Base-by-base conservation (phyloP, 2,888 invertebrate species). In the Mesopsocus fuscifrons region DNA sequence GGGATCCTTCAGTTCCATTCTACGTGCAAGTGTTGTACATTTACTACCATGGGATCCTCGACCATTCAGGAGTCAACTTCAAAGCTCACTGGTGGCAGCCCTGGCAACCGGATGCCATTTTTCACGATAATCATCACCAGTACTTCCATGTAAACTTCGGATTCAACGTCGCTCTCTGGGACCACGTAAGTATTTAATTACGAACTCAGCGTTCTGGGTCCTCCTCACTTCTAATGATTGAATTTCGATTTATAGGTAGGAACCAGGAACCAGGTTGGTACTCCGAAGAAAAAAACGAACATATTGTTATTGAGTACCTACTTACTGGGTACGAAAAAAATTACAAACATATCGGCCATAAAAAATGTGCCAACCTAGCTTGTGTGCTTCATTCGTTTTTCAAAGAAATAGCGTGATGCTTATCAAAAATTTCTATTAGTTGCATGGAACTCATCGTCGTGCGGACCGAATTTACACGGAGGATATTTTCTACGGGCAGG, bases 131-230 rank as follows among this genome's bases (percentile, higher is more conserved):
- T 52, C 81, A 81, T 50, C 81, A 80, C 51, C 76, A 79, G 60
- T 78, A 77, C 59, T 78, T 77, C 61, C 79, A 80, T 53, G 74
- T 76, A 52, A 81, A 81, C 59, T 80, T 77, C 51, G 77, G 74
- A 1, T 79, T 80, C 55, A 80, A 81, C 54, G 72, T 74, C 57
- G 63, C 58, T 34, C 47, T 71, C 26, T 80, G 79, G 75, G 80
- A 80, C 56, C 72, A 64, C 63, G 74, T 76, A 51, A 54, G 55
- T n/a, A n/a, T n/a, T n/a, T n/a, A n/a, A n/a, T n/a, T n/a, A n/a
- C n/a, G n/a, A n/a, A n/a, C n/a, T n/a, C n/a, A n/a, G n/a, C n/a
- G n/a, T n/a, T n/a, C n/a, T n/a, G n/a, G n/a, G n/a, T n/a, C n/a
- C n/a, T n/a, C n/a, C n/a, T n/a, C n/a, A n/a, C n/a, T n/a, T n/a